Conservation (phyloP, 2,888 invertebrate species). For the Harpalus rufipes region DNA sequence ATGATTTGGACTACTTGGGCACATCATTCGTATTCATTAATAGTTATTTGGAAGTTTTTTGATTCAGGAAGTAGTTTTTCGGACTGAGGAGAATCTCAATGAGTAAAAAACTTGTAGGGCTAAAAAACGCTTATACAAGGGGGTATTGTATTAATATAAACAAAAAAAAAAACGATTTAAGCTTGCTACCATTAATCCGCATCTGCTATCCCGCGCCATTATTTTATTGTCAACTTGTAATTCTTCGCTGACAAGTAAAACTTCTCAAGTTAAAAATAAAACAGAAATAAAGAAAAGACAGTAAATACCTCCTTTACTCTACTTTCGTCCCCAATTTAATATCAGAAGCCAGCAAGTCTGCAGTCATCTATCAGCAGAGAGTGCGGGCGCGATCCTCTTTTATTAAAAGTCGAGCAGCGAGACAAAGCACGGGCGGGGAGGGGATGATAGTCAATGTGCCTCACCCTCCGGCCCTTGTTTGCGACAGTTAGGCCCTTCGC, state of each 20-base stretch:
- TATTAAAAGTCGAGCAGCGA: slow-evolving; percentile 59
- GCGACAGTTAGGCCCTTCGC: slow-evolving; percentile 46
- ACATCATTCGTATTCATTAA: too few relatives aligned
- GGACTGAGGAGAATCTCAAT: too few relatives aligned
- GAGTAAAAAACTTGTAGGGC: too few relatives aligned
- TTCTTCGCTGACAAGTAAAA: neutral
- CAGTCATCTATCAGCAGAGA: slow-evolving; percentile 58
- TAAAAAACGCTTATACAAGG: too few relatives aligned
- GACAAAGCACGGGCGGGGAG: slow-evolving; percentile 25
- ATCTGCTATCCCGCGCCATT: neutral
- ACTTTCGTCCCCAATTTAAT: slow-evolving; percentile 38
- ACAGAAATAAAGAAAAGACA: neutral
- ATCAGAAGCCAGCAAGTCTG: slow-evolving; percentile 23
- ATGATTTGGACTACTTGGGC: too few relatives aligned
- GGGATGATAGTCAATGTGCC: slow-evolving; percentile 38
- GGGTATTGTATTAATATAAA: too few relatives aligned
- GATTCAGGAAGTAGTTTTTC: too few relatives aligned
- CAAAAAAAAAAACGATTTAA: too few relatives aligned
- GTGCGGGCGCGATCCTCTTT: slow-evolving; percentile 48
- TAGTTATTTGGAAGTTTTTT: too few relatives aligned
- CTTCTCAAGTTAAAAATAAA: neutral
- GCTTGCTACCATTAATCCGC: neutral
- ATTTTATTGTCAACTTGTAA: neutral
- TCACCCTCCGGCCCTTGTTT: slow-evolving; percentile 17
- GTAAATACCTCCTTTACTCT: slow-evolving; percentile 30